phyloP scores from a whole-genome alignment of 2,113 vertebrate species.

The Plectropomus leopardus region DNA sequence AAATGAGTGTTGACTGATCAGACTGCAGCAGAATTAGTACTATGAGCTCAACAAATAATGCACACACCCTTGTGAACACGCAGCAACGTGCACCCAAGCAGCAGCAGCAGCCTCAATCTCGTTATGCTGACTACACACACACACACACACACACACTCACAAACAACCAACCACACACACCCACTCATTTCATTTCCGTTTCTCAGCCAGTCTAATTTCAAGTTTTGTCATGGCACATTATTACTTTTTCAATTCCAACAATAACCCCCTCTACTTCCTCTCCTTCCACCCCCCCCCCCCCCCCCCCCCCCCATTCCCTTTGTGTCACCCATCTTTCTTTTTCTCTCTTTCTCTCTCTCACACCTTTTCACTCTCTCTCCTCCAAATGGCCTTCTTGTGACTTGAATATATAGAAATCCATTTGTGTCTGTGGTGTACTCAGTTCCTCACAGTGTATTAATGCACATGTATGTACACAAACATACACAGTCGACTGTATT shows the following conservation, averaged over 20 bases:
- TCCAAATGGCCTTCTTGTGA: conserved; percentile 6
- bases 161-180: conserved; percentile 29
- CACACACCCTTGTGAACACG: conserved; percentile 31
- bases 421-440: conserved; percentile 17
- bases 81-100: conserved; percentile 40
- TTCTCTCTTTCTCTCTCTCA: not conserved
- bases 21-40: conserved; percentile 53
- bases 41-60: conserved; percentile 49
- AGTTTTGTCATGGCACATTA: conserved; percentile 68
- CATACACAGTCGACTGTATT: not conserved
- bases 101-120: conserved; percentile 26
- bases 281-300: conserved; percentile 6
- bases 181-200: conserved; percentile 69
- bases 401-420: conserved; percentile 11
- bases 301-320: not conserved
- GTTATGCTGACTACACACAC: conserved; percentile 51
- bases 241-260: conserved; percentile 71
- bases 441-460: conserved; percentile 3
- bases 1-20: conserved; percentile 32
- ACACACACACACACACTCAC: conserved; percentile 34
- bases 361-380: not conserved
- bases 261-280: conserved; percentile 46
- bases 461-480: not conserved
- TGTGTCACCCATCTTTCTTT: not conserved
- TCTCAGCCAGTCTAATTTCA: conserved; percentile 64